phyloP scores from a whole-genome alignment of 2,888 invertebrate species.

The Scaptomyza flava region DNA sequence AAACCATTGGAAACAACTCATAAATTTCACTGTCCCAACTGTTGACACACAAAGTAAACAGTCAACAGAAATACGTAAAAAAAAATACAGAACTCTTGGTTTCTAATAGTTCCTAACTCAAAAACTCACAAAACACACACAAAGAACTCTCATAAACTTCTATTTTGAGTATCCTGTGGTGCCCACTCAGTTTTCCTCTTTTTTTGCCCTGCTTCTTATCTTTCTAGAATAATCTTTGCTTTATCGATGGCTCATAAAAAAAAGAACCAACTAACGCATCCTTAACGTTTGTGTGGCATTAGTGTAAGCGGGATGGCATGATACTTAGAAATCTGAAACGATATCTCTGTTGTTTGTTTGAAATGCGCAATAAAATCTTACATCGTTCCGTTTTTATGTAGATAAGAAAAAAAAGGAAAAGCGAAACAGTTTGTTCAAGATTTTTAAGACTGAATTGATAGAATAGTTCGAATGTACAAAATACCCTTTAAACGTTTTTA shows the following conservation, averaged over 20 bases:
- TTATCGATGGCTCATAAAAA: constrained; percentile 46
- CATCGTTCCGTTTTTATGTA: constrained; percentile 32
- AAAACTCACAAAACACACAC: constrained; percentile 25
- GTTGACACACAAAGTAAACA: constrained; percentile 62
- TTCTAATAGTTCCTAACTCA: constrained; percentile 40
- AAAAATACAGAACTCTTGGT: constrained; percentile 20
- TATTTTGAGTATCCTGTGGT: constrained; percentile 45
- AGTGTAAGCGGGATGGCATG: background rate
- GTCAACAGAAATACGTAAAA: constrained; percentile 10
- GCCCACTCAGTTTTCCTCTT: constrained; percentile 14
- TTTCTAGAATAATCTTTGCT: constrained; percentile 32
- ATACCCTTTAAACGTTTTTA: constrained; percentile 14
- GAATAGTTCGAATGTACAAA: too few relatives aligned
- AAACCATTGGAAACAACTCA: constrained; percentile 42
- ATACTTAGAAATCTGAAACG: constrained; percentile 47
- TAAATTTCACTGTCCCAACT: constrained; percentile 52
- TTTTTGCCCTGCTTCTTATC: constrained; percentile 25
- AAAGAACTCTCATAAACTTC: constrained; percentile 13
- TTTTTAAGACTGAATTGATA: background rate
- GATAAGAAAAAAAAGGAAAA: constrained; percentile 27
- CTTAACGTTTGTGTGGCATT: constrained; percentile 10
- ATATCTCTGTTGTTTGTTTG: constrained; percentile 47
- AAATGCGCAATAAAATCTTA: constrained; percentile 56
- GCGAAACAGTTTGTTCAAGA: background rate
- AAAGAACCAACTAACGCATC: constrained; percentile 23